Evolutionary conservation across 1,140 invertebrate genomes (phyloP).

Genomic region (Drosophila burlai): DNA sequence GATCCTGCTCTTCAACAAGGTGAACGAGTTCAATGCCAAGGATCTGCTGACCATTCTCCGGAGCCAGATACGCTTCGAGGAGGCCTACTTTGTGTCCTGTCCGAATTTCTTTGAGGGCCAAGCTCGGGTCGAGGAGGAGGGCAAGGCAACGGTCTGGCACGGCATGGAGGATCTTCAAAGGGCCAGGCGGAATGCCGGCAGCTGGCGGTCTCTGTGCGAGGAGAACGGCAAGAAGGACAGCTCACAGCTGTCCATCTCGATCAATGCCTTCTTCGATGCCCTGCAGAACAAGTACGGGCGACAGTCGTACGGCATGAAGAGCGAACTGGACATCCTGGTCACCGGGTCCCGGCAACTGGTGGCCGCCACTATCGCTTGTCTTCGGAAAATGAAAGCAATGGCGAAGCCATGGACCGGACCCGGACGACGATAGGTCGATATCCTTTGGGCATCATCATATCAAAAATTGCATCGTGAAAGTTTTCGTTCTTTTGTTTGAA

Average conservation of each 20-base stretch:
- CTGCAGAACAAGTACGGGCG: slow-evolving; percentile 71
- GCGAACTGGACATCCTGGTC: slow-evolving; percentile 89
- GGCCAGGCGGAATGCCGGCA: slow-evolving; percentile 87
- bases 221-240: slow-evolving; percentile 61
- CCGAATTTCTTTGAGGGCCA: slow-evolving; percentile 80
- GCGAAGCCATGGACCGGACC: slow-evolving; percentile 12
- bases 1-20: slow-evolving; percentile 94
- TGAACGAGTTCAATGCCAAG: slow-evolving; percentile 90
- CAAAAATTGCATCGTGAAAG: slow-evolving; percentile 30
- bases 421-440: neutral
- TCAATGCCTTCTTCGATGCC: slow-evolving; percentile 62
- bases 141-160: slow-evolving; percentile 46
- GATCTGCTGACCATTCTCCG: slow-evolving; percentile 89
- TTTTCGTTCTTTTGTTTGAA: slow-evolving; percentile 28
- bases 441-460: neutral
- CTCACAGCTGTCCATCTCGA: slow-evolving; percentile 54
- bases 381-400: slow-evolving; percentile 45
- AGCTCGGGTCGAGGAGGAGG: slow-evolving; percentile 16
- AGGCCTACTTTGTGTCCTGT: slow-evolving; percentile 92
- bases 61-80: slow-evolving; percentile 87
- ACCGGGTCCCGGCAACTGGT: slow-evolving; percentile 97
- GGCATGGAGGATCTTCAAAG: slow-evolving; percentile 86
- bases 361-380: slow-evolving; percentile 88
- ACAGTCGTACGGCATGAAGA: slow-evolving; percentile 63
- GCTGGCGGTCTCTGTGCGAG: slow-evolving; percentile 86